These are phyloP conservation scores for Drosophila sucinea DNA, from an alignment of 1,140 invertebrate genomes.

Conservation along the genomic window DNA sequence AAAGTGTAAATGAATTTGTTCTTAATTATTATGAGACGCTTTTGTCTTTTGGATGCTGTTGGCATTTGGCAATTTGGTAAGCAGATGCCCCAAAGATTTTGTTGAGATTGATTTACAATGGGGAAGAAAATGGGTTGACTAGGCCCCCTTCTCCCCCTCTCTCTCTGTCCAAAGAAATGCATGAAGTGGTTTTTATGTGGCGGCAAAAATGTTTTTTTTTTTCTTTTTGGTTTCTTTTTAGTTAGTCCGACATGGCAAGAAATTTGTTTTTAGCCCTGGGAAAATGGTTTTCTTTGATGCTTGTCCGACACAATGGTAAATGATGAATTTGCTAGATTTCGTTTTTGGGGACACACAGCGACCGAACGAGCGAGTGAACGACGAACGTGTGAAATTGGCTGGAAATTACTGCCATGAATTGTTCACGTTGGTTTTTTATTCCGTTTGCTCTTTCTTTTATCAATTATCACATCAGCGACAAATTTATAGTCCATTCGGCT, in stretches of 20 bases:
- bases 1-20: conserved; percentile 82
- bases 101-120: conserved; percentile 71
- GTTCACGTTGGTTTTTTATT: neutral
- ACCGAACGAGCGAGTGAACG: neutral
- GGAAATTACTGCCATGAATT: conserved; percentile 31
- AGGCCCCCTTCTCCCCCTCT: neutral
- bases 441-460: conserved; percentile 26
- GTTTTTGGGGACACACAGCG: conserved; percentile 10
- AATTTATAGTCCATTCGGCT: conserved; percentile 51
- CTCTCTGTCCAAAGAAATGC: conserved; percentile 35
- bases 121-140: conserved; percentile 51
- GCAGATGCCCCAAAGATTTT: conserved; percentile 51
- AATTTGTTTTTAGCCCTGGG: conserved; percentile 68
- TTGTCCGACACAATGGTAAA: conserved; percentile 37
- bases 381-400: conserved; percentile 40
- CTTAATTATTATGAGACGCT: conserved; percentile 71
- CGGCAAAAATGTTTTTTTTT: conserved; percentile 56
- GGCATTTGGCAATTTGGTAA: conserved; percentile 61
- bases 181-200: conserved; percentile 74
- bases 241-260: conserved; percentile 35
- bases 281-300: conserved; percentile 73
- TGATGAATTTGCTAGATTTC: conserved; percentile 50
- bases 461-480: conserved; percentile 29
- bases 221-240: conserved; percentile 11
- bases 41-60: conserved; percentile 14